Conservation (phyloP, 2,113 vertebrate species). For the Microcebus lehilahytsara region DNA sequence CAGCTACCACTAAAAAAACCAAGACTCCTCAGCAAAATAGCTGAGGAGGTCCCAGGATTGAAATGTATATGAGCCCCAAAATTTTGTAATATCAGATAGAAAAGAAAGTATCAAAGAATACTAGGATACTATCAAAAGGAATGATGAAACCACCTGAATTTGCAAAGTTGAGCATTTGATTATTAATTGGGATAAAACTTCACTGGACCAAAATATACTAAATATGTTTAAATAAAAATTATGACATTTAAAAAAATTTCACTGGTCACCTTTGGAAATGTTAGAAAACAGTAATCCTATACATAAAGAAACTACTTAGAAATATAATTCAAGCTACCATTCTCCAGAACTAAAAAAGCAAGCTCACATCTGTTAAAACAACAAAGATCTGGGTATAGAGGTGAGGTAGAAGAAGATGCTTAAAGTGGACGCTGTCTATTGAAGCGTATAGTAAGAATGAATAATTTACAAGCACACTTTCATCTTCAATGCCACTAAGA, state of each 20-base stretch:
- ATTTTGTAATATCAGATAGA: background rate
- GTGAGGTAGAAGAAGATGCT: conserved; percentile 67
- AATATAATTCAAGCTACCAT: conserved; percentile 22
- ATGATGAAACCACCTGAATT: background rate
- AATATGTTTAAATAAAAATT: conserved; percentile 8
- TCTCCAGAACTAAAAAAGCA: conserved; percentile 43
- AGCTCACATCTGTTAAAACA: conserved; percentile 67
- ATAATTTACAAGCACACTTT: conserved; percentile 87
- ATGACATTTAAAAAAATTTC: conserved; percentile 9
- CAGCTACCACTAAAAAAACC: background rate
- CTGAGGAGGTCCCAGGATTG: background rate
- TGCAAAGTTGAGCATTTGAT: conserved; percentile 20
- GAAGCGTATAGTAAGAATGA: conserved; percentile 83
- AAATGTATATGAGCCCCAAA: background rate
- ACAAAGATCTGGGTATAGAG: conserved; percentile 75
- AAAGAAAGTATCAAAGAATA: conserved; percentile 2
- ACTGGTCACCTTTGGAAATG: background rate
- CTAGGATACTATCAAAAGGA: background rate
- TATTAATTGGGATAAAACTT: conserved; percentile 19
- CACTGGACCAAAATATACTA: conserved; percentile 23
- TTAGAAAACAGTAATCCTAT: background rate
- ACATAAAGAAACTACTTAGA: conserved; percentile 12
- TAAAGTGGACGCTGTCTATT: conserved; percentile 74
- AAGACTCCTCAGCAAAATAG: background rate
- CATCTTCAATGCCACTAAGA: conserved; percentile 78